A percentile compares a stretch with the other conserved stretches of the same genome.
Evolutionary conservation across 2,797 vertebrate species (phyloP).

Genomic region (Atherinosoma microstoma): DNA sequence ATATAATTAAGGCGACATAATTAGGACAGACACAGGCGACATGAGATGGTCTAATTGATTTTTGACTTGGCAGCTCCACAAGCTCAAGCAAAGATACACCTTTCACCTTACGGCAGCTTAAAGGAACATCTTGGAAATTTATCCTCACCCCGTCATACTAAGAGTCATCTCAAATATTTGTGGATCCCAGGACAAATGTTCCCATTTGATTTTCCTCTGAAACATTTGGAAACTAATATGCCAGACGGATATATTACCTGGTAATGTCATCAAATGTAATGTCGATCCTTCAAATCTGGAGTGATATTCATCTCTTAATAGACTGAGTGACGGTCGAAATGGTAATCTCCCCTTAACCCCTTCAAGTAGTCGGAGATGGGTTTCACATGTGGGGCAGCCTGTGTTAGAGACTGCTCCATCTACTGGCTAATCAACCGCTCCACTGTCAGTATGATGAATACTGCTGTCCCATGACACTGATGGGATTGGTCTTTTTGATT

Average conservation of each 20-base stretch:
- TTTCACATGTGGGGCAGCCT: constrained; percentile 15
- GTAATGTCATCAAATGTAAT: constrained; percentile 15
- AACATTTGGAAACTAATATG: constrained; percentile 13
- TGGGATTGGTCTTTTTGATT: constrained; percentile 13
- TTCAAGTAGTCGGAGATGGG: constrained; percentile 41
- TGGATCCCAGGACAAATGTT: background rate
- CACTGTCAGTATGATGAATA: constrained; percentile 66
- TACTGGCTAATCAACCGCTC: constrained; percentile 81
- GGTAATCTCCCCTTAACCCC: constrained; percentile 53
- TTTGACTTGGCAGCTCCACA: constrained; percentile 43
- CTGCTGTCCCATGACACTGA: constrained; percentile 37
- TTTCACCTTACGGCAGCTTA: constrained; percentile 19
- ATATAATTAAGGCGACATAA: constrained; percentile 82
- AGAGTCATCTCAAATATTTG: constrained; percentile 3
- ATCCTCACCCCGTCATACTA: background rate
- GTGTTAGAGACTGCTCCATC: constrained; percentile 81
- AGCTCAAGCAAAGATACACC: constrained; percentile 35
- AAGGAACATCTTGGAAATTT: constrained; percentile 19
- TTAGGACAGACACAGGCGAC: constrained; percentile 59
- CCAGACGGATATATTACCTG: constrained; percentile 3
- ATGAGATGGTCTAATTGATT: constrained; percentile 68
- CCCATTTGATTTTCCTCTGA: background rate
- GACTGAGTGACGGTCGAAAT: constrained; percentile 49
- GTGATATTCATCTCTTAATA: background rate
- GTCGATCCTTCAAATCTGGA: constrained; percentile 14